Evolutionary conservation across 2,797 vertebrate genomes (phyloP).

Genomic region (Sebastolobus altivelis): DNA sequence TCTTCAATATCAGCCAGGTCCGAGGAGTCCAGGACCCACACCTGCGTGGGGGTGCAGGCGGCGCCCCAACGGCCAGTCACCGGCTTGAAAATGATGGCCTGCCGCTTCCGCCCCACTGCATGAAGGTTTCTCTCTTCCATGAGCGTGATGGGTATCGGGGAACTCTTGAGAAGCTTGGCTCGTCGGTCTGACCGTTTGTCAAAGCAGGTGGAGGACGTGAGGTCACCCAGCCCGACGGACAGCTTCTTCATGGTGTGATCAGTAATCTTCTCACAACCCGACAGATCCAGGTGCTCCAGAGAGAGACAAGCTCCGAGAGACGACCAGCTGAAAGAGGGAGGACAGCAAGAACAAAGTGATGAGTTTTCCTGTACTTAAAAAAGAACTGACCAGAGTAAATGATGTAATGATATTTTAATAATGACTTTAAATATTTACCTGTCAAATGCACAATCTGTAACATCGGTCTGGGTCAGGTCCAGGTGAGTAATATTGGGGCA

Average conservation of each 20-base stretch:
- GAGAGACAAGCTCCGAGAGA: slow-evolving; percentile 88
- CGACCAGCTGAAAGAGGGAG: slow-evolving; percentile 86
- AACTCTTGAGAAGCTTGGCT: slow-evolving; percentile 81
- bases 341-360: not conserved
- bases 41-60: slow-evolving; percentile 63
- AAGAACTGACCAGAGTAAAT: no score
- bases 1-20: slow-evolving; percentile 96
- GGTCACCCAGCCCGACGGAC: slow-evolving; percentile 90
- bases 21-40: slow-evolving; percentile 92
- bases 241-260: slow-evolving; percentile 91
- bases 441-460: slow-evolving; percentile 96
- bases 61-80: slow-evolving; percentile 65
- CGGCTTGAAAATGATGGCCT: slow-evolving; percentile 82
- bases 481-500: slow-evolving; percentile 94
- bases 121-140: slow-evolving; percentile 76
- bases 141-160: slow-evolving; percentile 75
- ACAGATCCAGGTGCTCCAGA: slow-evolving; percentile 94
- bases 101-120: slow-evolving; percentile 59
- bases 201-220: slow-evolving; percentile 73
- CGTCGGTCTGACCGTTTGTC: slow-evolving; percentile 83
- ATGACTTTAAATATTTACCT: slow-evolving; percentile 81
- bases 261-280: slow-evolving; percentile 96
- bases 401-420: not conserved
- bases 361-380: not conserved
- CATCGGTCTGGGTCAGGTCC: slow-evolving; percentile 95